Evolutionary conservation across 2,797 vertebrate species (phyloP), one percentile per base, ranked within the genome.

Genomic region (Ptychobarbus kaznakovi): DNA sequence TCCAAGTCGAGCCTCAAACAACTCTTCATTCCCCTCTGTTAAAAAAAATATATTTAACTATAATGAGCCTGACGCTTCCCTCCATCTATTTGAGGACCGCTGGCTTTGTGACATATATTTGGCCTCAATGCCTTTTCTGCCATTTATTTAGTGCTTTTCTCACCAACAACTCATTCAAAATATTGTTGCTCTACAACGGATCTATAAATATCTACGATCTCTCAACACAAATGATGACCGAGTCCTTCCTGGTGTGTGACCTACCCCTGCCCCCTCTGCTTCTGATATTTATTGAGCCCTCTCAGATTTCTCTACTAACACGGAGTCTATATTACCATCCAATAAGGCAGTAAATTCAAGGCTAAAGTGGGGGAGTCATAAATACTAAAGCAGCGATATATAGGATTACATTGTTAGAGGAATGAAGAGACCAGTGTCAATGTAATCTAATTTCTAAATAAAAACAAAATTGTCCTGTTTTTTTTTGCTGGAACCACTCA

Each of bases 121-220:
- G 25, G 68, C 46, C 83, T 79, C 83, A 84, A 70, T 84, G 75
- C 75, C 51, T 68, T 80, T 80, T 80, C 76, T 58, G 89, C 92
- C 92, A 92, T 92, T 94, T 85, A 85, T 90, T 92, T 93, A 94
- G 91, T 91, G 92, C 93, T 93, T 93, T 94, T 92, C 95, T 91
- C 89, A 91, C 93, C 94, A 44, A 66, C 51, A 61, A 80, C 77
- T 81, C 93, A 85, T 83, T 86, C 83, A 84, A 76, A 86, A 84
- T 85, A 85, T 85, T 85, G 80, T 80, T 66, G 38, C 82, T 83
- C 77, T 86, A 94, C 88, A 90, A 93, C 90, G 89, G 91, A 92
- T 92, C 91, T 92, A 91, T 94, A 93, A 92, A 93, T 92, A 92
- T 72, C 86, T 87, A 93, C 93, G 94, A 94, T 86, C 89, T 93